Conservation (phyloP, 1,140 invertebrate species). For the Odontomachus brunneus region DNA sequence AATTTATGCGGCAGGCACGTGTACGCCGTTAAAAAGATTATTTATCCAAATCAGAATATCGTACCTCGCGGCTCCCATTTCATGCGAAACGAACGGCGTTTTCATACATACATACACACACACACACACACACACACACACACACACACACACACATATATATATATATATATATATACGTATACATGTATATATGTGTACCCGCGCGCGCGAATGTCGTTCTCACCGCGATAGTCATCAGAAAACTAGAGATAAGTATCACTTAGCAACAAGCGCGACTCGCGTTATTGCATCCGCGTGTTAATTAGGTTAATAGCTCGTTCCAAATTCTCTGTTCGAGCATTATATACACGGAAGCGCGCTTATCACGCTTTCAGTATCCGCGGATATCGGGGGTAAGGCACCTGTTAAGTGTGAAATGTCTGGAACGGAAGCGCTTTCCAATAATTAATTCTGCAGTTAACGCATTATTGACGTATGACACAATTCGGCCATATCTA, state of each 20-base stretch:
- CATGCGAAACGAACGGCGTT: constrained; percentile 37
- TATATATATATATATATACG: no score
- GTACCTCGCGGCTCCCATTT: constrained; percentile 40
- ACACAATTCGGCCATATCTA: constrained; percentile 30
- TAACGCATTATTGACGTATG: constrained; percentile 16
- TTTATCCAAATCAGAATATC: constrained; percentile 76
- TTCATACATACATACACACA: no score
- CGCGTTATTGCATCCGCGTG: neutral
- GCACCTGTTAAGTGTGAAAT: constrained; percentile 4
- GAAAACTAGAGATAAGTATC: constrained; percentile 45
- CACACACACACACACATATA: no score
- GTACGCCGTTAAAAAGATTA: constrained; percentile 72
- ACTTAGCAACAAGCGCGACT: neutral
- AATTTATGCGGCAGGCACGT: constrained; percentile 76
- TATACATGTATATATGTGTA: no score
- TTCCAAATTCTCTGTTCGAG: neutral
- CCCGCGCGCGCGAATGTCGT: constrained; percentile 6
- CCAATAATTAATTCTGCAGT: constrained; percentile 34
- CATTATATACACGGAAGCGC: neutral
- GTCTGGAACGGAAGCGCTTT: constrained; percentile 5
- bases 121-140: no score
- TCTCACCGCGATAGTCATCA: constrained; percentile 43
- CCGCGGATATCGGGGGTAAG: neutral
- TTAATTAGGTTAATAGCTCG: constrained; percentile 66
- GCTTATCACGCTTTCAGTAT: neutral